These are phyloP conservation scores for Myoxocephalus aenaeus DNA, from an alignment of 2,797 vertebrate species.

Conservation along the genomic window DNA sequence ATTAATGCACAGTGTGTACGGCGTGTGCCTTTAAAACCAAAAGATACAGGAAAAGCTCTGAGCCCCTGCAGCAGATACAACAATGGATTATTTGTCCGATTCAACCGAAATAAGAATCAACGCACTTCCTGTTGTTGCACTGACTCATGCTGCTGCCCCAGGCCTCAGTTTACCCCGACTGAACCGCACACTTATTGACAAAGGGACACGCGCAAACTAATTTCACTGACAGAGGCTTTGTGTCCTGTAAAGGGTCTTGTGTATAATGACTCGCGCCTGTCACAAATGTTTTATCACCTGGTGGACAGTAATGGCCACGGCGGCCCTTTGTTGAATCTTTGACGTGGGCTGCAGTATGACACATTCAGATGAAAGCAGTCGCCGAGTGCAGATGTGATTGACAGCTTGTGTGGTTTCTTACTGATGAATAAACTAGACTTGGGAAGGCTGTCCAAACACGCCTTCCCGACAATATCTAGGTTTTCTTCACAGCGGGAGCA, in stretches of 20 bases:
- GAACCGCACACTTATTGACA: conserved; percentile 36
- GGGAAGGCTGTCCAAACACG: conserved; percentile 59
- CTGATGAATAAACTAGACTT: conserved; percentile 63
- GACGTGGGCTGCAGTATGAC: conserved; percentile 50
- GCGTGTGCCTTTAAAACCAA: conserved; percentile 30
- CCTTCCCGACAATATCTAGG: conserved; percentile 48
- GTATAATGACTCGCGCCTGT: conserved; percentile 37
- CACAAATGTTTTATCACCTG: conserved; percentile 54
- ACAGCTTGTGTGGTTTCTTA: conserved; percentile 61
- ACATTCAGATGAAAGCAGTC: conserved; percentile 60
- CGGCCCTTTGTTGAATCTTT: conserved; percentile 48
- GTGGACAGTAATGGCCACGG: conserved; percentile 20
- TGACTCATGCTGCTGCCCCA: conserved; percentile 24
- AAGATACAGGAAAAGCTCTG: conserved; percentile 23
- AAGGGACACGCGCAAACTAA: conserved; percentile 17
- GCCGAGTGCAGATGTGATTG: conserved; percentile 60
- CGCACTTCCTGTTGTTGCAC: not conserved
- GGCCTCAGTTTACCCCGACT: conserved; percentile 35
- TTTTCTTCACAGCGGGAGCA: conserved; percentile 44
- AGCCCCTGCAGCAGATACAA: conserved; percentile 30
- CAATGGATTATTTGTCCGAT: conserved; percentile 21
- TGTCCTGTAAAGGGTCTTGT: conserved; percentile 22
- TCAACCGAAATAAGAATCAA: conserved; percentile 35
- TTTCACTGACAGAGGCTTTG: conserved; percentile 31
- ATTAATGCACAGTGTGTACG: conserved; percentile 43